phyloP scores from a whole-genome alignment of 2,888 invertebrate genomes.

The Ectemnius lituratus region DNA sequence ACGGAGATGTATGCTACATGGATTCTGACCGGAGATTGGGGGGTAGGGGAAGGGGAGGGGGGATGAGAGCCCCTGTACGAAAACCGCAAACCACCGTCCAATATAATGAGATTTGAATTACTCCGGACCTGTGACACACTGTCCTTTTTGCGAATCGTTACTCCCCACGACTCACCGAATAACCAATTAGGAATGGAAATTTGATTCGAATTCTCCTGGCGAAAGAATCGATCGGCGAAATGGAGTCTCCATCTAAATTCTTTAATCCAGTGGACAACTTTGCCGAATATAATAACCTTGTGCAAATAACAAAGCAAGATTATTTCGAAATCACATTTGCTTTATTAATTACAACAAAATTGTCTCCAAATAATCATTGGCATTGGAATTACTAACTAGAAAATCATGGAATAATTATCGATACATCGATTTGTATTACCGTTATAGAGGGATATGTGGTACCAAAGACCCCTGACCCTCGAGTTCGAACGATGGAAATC shows the following conservation, averaged over 20 bases:
- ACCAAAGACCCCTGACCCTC: neutral
- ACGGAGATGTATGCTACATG: neutral
- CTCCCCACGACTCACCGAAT: slow-evolving; percentile 48
- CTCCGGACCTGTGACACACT: slow-evolving; percentile 76
- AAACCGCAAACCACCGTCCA: slow-evolving; percentile 76
- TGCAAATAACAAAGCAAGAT: neutral
- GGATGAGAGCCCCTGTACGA: slow-evolving; percentile 68
- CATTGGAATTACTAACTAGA: too few species aligned
- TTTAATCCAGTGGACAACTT: slow-evolving; percentile 37
- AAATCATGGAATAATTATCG: too few species aligned
- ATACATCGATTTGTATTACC: neutral
- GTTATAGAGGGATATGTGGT: neutral
- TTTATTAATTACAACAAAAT: too few species aligned
- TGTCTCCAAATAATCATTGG: too few species aligned
- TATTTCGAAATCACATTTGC: too few species aligned
- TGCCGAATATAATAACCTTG: neutral
- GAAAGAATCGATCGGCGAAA: slow-evolving; percentile 58
- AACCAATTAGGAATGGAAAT: slow-evolving; percentile 71
- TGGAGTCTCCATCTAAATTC: slow-evolving; percentile 41
- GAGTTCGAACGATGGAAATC: slow-evolving; percentile 15
- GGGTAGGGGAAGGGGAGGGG: too few species aligned
- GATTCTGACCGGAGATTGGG: neutral
- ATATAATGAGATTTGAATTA: slow-evolving; percentile 78
- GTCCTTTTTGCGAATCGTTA: slow-evolving; percentile 70
- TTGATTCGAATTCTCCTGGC: slow-evolving; percentile 65